phyloP scores from a whole-genome alignment of 2,113 vertebrate species.

The Heterotis niloticus region DNA sequence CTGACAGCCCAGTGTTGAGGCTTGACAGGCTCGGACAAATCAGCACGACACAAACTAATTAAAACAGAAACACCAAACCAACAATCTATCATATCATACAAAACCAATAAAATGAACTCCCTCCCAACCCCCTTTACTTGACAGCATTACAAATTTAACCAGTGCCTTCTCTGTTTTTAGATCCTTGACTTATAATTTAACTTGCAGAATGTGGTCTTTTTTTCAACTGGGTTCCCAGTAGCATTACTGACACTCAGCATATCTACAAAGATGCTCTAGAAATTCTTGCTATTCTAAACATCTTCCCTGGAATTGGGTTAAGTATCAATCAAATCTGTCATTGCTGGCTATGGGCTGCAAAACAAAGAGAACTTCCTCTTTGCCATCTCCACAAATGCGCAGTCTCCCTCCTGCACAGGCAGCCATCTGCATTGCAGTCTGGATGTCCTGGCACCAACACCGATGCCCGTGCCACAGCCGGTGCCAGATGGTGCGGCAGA shows the following conservation, averaged over 20 bases:
- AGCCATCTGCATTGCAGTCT: constrained; percentile 66
- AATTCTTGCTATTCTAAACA: neutral
- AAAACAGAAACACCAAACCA: neutral
- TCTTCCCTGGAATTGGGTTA: too few relatives aligned
- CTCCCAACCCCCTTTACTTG: neutral
- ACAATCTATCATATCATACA: too few relatives aligned
- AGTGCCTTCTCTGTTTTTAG: neutral
- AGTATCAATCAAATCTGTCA: neutral
- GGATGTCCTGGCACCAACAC: constrained; percentile 42
- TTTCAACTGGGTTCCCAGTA: neutral
- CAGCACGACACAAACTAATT: neutral
- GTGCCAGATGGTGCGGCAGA: constrained; percentile 58
- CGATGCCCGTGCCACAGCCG: constrained; percentile 11
- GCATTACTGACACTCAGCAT: too few relatives aligned
- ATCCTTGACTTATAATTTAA: neutral
- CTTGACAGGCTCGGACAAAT: neutral
- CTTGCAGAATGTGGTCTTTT: neutral
- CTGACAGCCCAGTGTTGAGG: neutral
- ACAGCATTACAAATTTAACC: neutral
- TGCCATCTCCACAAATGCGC: constrained; percentile 55
- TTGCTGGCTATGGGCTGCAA: constrained; percentile 10
- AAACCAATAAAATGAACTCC: neutral
- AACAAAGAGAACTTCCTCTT: constrained; percentile 32
- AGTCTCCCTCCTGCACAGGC: constrained; percentile 24
- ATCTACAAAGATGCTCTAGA: neutral